phyloP scores from a whole-genome alignment of 2,888 invertebrate species.

The Nephrocerus scutellatus region DNA sequence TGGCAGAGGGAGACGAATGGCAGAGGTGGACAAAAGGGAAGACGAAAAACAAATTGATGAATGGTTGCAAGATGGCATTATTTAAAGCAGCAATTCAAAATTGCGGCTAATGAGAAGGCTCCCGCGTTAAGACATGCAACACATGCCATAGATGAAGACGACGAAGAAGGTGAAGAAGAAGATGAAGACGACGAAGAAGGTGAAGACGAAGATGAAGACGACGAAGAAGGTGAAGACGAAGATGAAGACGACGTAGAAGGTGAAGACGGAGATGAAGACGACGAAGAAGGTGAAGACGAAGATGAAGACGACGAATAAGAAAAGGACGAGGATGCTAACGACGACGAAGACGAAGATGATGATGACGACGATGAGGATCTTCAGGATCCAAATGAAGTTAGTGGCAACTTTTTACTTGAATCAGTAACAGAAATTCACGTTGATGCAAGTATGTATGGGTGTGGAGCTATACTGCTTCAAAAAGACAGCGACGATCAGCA shows the following conservation, averaged over 20 bases:
- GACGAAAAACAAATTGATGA: too few relatives aligned
- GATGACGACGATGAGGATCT: slow-evolving; percentile 46
- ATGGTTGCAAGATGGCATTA: too few relatives aligned
- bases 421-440: slow-evolving; percentile 32
- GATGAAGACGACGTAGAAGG: too few relatives aligned
- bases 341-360: slow-evolving; percentile 46
- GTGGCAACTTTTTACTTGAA: slow-evolving; percentile 48
- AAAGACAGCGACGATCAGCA: slow-evolving; percentile 24
- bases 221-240: too few relatives aligned
- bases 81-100: too few relatives aligned
- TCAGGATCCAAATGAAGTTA: slow-evolving; percentile 39
- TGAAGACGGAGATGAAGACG: too few relatives aligned
- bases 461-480: slow-evolving; percentile 31
- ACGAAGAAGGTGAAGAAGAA: too few relatives aligned
- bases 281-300: too few relatives aligned
- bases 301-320: slow-evolving; percentile 45
- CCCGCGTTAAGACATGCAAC: slow-evolving; percentile 50
- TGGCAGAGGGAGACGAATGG: too few relatives aligned
- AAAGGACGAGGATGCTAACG: slow-evolving; percentile 47
- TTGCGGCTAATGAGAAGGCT: slow-evolving; percentile 43
- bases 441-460: slow-evolving; percentile 22
- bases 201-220: too few relatives aligned
- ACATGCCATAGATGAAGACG: slow-evolving; percentile 94
- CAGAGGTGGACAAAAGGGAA: too few relatives aligned
- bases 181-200: too few relatives aligned